These are phyloP conservation scores for Ptycholaimellus sp. DNA, from an alignment of 2,888 invertebrate genomes.

Conservation along the genomic window DNA sequence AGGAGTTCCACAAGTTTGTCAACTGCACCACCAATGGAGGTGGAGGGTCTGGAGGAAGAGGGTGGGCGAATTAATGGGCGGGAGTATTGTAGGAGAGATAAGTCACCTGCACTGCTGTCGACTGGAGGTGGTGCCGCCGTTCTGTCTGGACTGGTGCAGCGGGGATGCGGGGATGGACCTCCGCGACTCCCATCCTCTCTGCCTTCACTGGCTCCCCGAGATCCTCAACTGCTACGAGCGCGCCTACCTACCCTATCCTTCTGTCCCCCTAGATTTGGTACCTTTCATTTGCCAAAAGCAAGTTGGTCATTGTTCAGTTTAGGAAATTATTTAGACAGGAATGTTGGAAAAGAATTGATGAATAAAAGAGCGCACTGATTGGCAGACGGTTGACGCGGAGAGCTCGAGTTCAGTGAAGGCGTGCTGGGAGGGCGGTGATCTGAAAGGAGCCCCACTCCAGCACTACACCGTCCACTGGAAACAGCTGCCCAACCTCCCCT, in stretches of 20 bases:
- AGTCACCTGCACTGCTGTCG: conserved; percentile 24
- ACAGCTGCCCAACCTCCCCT: conserved; percentile 14
- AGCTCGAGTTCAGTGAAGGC: too few species aligned
- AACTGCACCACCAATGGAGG: conserved; percentile 7
- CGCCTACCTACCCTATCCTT: conserved; percentile 10
- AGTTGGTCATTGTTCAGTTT: too few species aligned
- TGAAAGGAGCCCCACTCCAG: too few species aligned
- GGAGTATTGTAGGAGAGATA: conserved; percentile 13
- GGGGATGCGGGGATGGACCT: conserved; percentile 11
- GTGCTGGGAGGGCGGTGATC: too few species aligned
- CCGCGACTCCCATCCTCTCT: conserved; percentile 19
- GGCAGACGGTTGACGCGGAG: too few species aligned
- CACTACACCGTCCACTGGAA: conserved; percentile 16
- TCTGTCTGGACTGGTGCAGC: conserved; percentile 23
- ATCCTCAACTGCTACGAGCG: conserved; percentile 22
- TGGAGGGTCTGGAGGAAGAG: too few species aligned
- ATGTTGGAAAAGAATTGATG: too few species aligned
- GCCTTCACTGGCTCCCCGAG: conserved; percentile 24
- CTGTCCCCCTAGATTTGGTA: conserved; percentile 1
- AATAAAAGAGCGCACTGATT: too few species aligned
- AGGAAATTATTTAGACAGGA: too few species aligned
- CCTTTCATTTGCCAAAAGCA: not conserved
- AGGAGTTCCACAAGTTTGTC: conserved; percentile 3
- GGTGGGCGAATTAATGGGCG: too few species aligned
- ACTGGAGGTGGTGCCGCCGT: conserved; percentile 19